These are phyloP conservation scores for Terrapene triunguis DNA, from an alignment of 2,113 vertebrate genomes.

Conservation along the genomic window DNA sequence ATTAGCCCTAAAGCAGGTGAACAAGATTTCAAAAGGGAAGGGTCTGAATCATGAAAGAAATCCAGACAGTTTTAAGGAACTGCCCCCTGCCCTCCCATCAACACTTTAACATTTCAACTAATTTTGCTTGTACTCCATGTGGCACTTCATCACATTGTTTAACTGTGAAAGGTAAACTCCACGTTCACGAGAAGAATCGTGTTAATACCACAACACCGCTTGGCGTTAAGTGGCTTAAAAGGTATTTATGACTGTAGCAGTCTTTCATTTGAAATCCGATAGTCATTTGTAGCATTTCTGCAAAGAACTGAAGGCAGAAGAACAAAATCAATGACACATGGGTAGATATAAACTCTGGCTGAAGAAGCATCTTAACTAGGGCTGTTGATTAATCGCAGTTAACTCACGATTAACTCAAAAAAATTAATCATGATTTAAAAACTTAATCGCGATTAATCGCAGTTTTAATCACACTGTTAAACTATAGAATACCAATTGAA, in stretches of 20 bases:
- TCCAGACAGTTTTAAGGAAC: neutral
- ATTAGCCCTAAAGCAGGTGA: neutral
- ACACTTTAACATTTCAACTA: neutral
- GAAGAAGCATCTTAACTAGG: slow-evolving; percentile 16
- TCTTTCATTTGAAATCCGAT: slow-evolving; percentile 47
- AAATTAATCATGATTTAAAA: too few relatives aligned
- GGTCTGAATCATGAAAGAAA: neutral
- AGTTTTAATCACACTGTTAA: too few relatives aligned
- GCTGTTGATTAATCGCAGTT: too few relatives aligned
- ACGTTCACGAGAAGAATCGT: slow-evolving; percentile 17
- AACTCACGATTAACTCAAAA: too few relatives aligned
- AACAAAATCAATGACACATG: neutral
- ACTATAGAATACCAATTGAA: too few relatives aligned
- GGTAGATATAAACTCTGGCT: slow-evolving; percentile 2
- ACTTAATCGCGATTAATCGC: too few relatives aligned
- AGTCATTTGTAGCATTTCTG: slow-evolving; percentile 35
- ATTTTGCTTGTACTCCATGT: neutral
- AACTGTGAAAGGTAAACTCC: slow-evolving; percentile 34
- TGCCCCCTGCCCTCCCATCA: neutral
- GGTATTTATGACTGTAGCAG: slow-evolving; percentile 22
- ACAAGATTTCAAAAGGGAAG: neutral
- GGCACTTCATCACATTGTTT: slow-evolving; percentile 49
- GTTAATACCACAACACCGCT: neutral
- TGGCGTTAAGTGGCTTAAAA: slow-evolving; percentile 28
- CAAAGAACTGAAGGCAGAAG: neutral